These are phyloP conservation scores for Aix galericulata DNA, from an alignment of 2,113 vertebrate genomes.

Conservation along the genomic window DNA sequence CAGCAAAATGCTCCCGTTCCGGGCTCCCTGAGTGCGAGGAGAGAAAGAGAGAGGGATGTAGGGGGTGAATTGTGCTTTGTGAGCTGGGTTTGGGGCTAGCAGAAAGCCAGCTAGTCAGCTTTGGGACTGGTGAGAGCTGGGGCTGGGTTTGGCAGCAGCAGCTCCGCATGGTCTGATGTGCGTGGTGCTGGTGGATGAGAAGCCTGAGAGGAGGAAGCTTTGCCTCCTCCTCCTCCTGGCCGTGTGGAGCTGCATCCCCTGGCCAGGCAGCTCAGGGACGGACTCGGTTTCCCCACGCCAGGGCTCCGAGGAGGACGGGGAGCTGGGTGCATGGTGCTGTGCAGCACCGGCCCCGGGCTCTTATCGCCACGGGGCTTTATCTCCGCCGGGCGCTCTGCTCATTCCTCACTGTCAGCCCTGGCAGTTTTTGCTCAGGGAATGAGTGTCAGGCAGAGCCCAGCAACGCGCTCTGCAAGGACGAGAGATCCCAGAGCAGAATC, in stretches of 20 bases:
- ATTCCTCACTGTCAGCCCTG: not conserved
- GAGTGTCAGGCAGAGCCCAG: not conserved
- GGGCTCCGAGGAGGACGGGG: not conserved
- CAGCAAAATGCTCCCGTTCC: not conserved
- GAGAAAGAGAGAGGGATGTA: not conserved
- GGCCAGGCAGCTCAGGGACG: accelerated
- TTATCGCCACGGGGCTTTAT: not conserved
- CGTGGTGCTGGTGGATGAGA: accelerated
- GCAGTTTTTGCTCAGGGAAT: not conserved
- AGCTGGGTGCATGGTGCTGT: no score
- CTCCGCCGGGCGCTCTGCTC: not conserved
- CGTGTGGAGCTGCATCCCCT: accelerated
- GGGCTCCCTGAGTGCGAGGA: not conserved
- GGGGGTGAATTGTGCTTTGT: not conserved
- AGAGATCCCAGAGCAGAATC: not conserved
- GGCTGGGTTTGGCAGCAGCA: not conserved
- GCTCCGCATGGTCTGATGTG: accelerated
- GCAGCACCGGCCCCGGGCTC: accelerated
- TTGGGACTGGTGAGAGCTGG: not conserved
- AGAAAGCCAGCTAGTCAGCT: not conserved
- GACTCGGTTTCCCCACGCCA: accelerated
- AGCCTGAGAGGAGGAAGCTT: not conserved
- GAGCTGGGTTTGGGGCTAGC: not conserved
- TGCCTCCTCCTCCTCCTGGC: not conserved
- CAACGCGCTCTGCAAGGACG: not conserved